Evolutionary conservation across 1,140 invertebrate genomes (phyloP), one percentile per base, ranked within the genome.

Genomic region (Drosophila melanogaster): DNA sequence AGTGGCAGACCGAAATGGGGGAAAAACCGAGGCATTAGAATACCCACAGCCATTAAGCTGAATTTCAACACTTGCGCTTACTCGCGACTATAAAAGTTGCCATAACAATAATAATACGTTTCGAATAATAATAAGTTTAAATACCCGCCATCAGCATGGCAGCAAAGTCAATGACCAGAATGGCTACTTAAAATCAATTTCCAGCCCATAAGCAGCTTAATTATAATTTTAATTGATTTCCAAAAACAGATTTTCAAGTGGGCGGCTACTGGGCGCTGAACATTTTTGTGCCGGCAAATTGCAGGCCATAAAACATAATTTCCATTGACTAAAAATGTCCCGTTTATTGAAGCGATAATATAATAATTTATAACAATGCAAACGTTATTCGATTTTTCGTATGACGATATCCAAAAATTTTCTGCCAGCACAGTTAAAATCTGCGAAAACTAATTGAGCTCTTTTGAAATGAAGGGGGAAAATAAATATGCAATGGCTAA

Each of bases 181-280:
- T 70, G 67, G 43, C 65, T 57, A 70, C 67, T 76, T 59, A 76
- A 66, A 80, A 80, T 76, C 77, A 80, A 80, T 80, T 81, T 74
- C 59, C 57, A 57, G 41, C 26, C 62, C 51, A 78, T 79, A 75
- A 69, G 70, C 55, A 73, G 73, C 79, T 77, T 81, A 67, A 81
- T 81, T 83, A 83, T 65, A 61, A 65, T 84, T 84, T 83, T 65
- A 83, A 83, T 83, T 79, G 75, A 84, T 79, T 79, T 79, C 46
- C 56, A 58, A 67, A 78, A 83, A 57, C 55, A 79, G 65, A 77
- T 71, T 80, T 75, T 0, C 30, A 62, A 37, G 11, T 11, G 35
- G 56, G 46, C 19, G 19, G 11, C 30, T 11, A 1, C 1, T 53
- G 54, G 37, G n/a, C 12, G n/a, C n/a, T 35, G 43, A 8, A 44